Percentiles rank a stretch among this genome's conserved stretches.
Evolutionary conservation across 2,797 vertebrate genomes (phyloP).

Genomic region (Melanotaenia maccullochi): DNA sequence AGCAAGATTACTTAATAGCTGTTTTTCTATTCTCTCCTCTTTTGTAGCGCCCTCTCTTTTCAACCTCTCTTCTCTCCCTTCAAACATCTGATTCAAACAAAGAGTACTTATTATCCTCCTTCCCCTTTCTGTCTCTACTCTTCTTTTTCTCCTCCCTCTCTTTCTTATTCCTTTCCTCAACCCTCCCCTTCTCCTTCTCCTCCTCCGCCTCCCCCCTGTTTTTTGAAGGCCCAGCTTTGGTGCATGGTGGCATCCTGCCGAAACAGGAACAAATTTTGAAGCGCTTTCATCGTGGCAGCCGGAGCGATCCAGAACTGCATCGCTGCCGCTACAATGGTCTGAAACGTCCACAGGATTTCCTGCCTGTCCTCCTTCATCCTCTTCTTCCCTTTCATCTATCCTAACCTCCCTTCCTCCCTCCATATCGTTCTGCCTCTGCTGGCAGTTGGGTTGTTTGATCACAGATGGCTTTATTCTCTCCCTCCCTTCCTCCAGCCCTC

Average conservation of each 20-base stretch:
- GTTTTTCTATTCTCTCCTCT: slow-evolving; percentile 59
- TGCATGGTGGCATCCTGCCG: slow-evolving; percentile 46
- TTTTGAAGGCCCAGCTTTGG: slow-evolving; percentile 40
- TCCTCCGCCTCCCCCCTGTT: slow-evolving; percentile 47
- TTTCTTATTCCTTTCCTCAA: slow-evolving; percentile 60
- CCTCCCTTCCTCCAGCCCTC: slow-evolving; percentile 45
- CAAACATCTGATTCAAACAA: slow-evolving; percentile 46
- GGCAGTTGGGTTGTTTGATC: slow-evolving; percentile 70
- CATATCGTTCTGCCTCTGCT: slow-evolving; percentile 55
- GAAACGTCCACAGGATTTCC: slow-evolving; percentile 66
- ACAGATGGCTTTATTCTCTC: slow-evolving; percentile 63
- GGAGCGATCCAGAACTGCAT: slow-evolving; percentile 32
- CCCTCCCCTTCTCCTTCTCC: slow-evolving; percentile 60
- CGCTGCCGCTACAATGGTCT: slow-evolving; percentile 36
- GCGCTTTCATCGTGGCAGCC: slow-evolving; percentile 57
- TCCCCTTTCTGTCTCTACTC: slow-evolving; percentile 31
- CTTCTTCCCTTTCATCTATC: slow-evolving; percentile 68
- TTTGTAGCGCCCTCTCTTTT: slow-evolving; percentile 51
- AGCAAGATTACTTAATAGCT: slow-evolving; percentile 62
- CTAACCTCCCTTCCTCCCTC: slow-evolving; percentile 56
- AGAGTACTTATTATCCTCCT: slow-evolving; percentile 40
- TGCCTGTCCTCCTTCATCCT: slow-evolving; percentile 66
- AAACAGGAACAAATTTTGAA: slow-evolving; percentile 59
- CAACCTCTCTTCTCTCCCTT: slow-evolving; percentile 53
- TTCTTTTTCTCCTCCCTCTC: slow-evolving; percentile 61